Percentiles rank a stretch among this genome's conserved stretches.
Evolutionary conservation across 2,113 vertebrate genomes (phyloP).

Genomic region (Paramisgurnus dabryanus): DNA sequence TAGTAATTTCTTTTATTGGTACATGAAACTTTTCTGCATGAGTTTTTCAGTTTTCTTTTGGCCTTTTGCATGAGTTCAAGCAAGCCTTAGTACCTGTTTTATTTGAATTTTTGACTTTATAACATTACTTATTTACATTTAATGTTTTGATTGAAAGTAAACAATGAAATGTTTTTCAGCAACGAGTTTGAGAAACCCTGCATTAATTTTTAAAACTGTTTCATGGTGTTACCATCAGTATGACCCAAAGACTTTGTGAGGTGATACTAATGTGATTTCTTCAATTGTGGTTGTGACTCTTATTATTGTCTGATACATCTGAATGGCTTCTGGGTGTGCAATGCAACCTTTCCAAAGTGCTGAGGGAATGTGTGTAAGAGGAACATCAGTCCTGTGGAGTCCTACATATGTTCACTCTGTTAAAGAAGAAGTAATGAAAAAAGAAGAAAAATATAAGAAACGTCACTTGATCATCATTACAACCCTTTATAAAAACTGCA

Average conservation of each 20-base stretch:
- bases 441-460: background rate
- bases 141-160: no score
- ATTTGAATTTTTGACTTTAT: no score
- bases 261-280: background rate
- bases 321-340: background rate
- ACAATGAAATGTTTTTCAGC: no score
- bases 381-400: slow-evolving; percentile 27
- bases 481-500: background rate
- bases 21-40: no score
- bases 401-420: slow-evolving; percentile 9
- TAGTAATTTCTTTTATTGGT: no score
- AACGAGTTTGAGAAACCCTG: no score
- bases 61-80: no score
- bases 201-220: background rate
- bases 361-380: slow-evolving; percentile 31
- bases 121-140: no score
- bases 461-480: background rate
- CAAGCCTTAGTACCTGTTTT: no score
- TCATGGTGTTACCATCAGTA: background rate
- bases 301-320: background rate
- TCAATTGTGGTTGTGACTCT: background rate
- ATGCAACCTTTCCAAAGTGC: background rate
- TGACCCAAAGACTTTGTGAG: background rate
- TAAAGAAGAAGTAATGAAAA: background rate
- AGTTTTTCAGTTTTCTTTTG: no score